Evolutionary conservation across 2,113 vertebrate genomes (phyloP).

Genomic region (Burhinus oedicnemus): DNA sequence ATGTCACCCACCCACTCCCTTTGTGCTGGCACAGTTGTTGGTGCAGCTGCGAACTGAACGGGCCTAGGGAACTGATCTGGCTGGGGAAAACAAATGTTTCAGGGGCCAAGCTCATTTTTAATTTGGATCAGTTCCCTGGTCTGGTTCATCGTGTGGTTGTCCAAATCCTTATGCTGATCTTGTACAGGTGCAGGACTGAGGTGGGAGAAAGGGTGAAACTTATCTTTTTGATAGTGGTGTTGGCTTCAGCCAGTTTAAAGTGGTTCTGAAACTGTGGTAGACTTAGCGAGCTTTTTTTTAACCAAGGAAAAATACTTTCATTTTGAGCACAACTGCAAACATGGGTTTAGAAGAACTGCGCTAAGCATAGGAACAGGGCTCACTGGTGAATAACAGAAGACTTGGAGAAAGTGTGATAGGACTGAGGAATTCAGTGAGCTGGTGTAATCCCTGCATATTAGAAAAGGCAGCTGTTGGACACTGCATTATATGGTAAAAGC

Average conservation of each 20-base stretch:
- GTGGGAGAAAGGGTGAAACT: neutral
- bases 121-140: conserved; percentile 39
- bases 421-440: neutral
- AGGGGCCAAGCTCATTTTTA: neutral
- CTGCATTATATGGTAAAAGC: neutral
- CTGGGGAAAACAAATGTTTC: conserved; percentile 11
- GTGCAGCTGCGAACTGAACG: conserved; percentile 2
- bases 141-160: neutral
- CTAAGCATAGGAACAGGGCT: neutral
- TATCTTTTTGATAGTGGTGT: neutral
- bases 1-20: neutral
- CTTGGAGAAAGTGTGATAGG: neutral
- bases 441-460: neutral
- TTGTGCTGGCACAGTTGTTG: conserved; percentile 36
- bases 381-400: neutral
- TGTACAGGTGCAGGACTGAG: neutral
- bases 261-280: neutral
- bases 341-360: neutral
- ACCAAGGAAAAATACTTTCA: neutral
- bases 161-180: conserved; percentile 1
- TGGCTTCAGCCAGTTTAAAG: neutral
- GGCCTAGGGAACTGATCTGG: conserved; percentile 1
- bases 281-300: neutral
- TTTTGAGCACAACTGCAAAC: neutral
- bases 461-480: neutral